Conservation (phyloP, 2,797 vertebrate species). For the Jordanella pulchra region DNA sequence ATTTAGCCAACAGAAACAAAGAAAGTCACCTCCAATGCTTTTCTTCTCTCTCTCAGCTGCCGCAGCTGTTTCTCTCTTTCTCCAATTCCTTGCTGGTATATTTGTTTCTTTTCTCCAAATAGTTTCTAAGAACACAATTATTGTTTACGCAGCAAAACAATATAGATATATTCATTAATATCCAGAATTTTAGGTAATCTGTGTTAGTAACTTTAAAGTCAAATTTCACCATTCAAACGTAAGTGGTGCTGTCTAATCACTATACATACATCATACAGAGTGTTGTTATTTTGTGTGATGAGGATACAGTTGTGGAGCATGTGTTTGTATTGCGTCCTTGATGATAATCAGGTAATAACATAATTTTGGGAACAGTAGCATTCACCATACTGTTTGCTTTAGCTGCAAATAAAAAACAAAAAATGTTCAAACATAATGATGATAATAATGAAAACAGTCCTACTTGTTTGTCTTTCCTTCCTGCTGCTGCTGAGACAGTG, state of each 20-base stretch:
- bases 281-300: too few relatives aligned
- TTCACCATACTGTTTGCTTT: too few relatives aligned
- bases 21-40: constrained; percentile 36
- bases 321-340: too few relatives aligned
- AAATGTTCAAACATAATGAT: background rate
- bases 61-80: constrained; percentile 61
- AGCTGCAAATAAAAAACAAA: too few relatives aligned
- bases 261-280: too few relatives aligned
- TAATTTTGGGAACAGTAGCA: too few relatives aligned
- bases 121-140: constrained; percentile 53
- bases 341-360: too few relatives aligned
- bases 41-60: constrained; percentile 57
- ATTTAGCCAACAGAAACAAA: background rate
- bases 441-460: background rate
- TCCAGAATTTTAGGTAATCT: background rate
- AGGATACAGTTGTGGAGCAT: too few relatives aligned
- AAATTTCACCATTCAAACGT: background rate
- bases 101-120: constrained; percentile 59
- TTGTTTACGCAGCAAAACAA: background rate
- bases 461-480: constrained; percentile 81
- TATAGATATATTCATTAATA: background rate
- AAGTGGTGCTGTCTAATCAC: background rate
- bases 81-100: constrained; percentile 61
- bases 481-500: constrained; percentile 68
- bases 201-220: background rate